A percentile compares a stretch with the other conserved stretches of the same genome.
phyloP scores from a whole-genome alignment of 37 sponge, comb jelly and placozoan species.

The Beroe ovata region DNA sequence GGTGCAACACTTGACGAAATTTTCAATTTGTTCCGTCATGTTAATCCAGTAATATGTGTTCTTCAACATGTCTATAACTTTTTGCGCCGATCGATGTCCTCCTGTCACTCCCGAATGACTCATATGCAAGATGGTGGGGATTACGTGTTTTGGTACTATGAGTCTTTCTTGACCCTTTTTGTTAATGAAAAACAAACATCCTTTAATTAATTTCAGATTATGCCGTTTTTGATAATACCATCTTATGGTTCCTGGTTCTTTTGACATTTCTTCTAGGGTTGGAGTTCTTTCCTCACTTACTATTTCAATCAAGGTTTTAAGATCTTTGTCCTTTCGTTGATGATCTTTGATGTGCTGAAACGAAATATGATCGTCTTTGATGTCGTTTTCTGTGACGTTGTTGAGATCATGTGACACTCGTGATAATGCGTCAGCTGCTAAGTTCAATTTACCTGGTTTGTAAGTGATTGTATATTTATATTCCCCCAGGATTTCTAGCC shows the following conservation, averaged over 20 bases:
- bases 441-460: background rate
- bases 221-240: no score
- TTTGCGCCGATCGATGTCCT: background rate
- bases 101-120: background rate
- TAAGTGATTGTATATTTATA: constrained; percentile 7
- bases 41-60: background rate
- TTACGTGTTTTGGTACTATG: background rate
- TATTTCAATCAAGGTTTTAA: background rate
- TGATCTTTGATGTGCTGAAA: background rate
- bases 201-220: no score
- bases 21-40: background rate
- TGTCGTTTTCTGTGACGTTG: background rate
- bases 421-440: constrained; percentile 8
- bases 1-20: background rate
- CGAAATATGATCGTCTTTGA: background rate
- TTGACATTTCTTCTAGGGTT: no score
- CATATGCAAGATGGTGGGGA: background rate
- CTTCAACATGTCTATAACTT: background rate
- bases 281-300: background rate
- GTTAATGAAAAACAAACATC: no score
- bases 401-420: background rate
- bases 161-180: background rate
- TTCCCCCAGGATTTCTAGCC: background rate
- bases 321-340: background rate
- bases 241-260: no score